Evolutionary conservation across 2,113 vertebrate species (phyloP).

Genomic region (Osmerus mordax): DNA sequence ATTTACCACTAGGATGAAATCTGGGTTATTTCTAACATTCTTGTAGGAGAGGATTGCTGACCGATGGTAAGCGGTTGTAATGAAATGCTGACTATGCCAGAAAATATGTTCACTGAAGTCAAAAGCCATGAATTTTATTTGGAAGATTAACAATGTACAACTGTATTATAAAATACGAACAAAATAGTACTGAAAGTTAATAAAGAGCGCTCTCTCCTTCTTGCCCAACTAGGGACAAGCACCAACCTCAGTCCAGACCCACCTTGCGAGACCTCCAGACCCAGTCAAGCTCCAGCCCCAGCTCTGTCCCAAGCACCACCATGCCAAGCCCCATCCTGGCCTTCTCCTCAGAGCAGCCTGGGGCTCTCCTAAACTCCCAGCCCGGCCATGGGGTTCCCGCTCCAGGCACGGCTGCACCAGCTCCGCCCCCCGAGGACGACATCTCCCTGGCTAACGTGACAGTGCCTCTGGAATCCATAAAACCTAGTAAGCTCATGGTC

Average conservation of each 20-base stretch:
- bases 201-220: not conserved
- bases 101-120: too few species aligned
- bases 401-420: conserved; percentile 26
- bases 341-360: conserved; percentile 56
- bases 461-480: conserved; percentile 93
- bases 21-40: too few species aligned
- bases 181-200: not conserved
- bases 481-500: conserved; percentile 82
- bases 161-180: too few species aligned
- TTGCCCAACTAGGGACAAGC: conserved; percentile 80
- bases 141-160: too few species aligned
- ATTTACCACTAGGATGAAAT: not conserved
- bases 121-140: too few species aligned
- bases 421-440: conserved; percentile 56
- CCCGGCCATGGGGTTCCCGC: conserved; percentile 46
- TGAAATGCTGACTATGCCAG: too few species aligned
- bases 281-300: conserved; percentile 63
- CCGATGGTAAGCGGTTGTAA: too few species aligned
- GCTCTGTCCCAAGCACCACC: conserved; percentile 23
- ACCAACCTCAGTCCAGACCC: conserved; percentile 77
- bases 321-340: conserved; percentile 6
- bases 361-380: conserved; percentile 46
- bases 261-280: conserved; percentile 89
- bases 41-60: too few species aligned
- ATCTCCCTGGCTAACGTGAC: conserved; percentile 81